Evolutionary conservation across 1,140 invertebrate genomes (phyloP), one percentile per base, ranked within the genome.

Genomic region (Zaprionus taronus): DNA sequence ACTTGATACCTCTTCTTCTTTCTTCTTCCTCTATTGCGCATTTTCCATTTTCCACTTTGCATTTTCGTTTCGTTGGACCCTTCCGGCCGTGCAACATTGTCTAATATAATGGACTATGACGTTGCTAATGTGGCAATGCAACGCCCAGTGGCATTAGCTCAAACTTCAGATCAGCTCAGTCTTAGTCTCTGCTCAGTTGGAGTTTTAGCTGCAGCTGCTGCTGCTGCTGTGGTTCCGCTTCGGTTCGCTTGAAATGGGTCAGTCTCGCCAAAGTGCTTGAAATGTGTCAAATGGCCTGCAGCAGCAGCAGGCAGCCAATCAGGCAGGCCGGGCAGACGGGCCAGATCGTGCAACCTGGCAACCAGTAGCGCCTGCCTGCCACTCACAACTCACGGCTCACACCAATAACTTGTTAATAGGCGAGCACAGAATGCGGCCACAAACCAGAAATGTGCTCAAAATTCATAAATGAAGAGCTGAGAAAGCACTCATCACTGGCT

Each of bases 201-300:
- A 47, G 72, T 47, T 41, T 55, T 44, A 36, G 36, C n/a, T 61
- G 47, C 38, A 36, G 36, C n/a, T 56, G 47, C 38, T 57, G 73
- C 38, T 55, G 71, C 66, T 75, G 71, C 64, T 61, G 63, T 53
- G 51, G 53, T 9, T 22, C 47, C 20, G 56, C 17, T 49, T 41
- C 15, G 38, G 9, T 58, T 28, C 47, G 20, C 17, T 44, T 66
- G 81, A 87, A 89, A 89, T 87, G 81, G 83, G 83, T 87, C 83
- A 87, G 67, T 22, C 41, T 80, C 80, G 47, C 63, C 57, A 67
- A 89, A 44, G 78, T 71, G 78, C 53, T 60, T 75, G 78, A 89
- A 89, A 87, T 84, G 81, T 89, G 83, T 89, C 83, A 87, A 89
- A 89, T 89, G 44, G 83, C 84, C 83, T 67, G 71, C 56, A 70